Conservation (phyloP, 2,888 invertebrate genomes). For the Ashinkailepas kermadecensis region DNA sequence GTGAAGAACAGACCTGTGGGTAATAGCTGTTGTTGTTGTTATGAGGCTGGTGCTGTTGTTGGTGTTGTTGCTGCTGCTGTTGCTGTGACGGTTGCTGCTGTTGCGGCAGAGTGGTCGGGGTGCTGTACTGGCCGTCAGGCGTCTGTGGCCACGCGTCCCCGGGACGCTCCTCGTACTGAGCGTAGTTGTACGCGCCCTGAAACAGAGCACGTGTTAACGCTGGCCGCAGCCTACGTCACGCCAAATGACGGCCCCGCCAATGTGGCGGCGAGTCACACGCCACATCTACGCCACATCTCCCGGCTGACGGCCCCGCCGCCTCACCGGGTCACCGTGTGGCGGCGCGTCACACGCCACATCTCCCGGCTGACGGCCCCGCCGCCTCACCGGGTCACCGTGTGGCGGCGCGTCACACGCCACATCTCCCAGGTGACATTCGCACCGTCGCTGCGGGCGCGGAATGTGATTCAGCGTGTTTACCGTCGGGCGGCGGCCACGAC, state of each 20-base stretch:
- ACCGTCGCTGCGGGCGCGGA: no score
- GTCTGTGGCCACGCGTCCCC: not conserved
- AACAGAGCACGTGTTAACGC: not conserved
- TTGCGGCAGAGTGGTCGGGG: not conserved
- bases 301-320: no score
- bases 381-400: no score
- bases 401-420: no score
- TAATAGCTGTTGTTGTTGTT: not conserved
- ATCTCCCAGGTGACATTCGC: no score
- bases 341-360: no score
- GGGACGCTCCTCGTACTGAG: conserved; percentile 3
- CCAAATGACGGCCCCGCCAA: no score
- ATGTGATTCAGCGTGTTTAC: not conserved
- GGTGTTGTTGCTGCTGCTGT: not conserved
- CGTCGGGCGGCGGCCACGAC: not conserved
- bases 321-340: no score
- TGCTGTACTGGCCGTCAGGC: not conserved
- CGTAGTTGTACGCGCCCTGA: not conserved
- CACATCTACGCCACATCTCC: no score
- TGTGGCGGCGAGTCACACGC: no score
- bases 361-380: no score
- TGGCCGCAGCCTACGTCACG: no score
- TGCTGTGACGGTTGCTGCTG: not conserved
- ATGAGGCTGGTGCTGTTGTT: not conserved
- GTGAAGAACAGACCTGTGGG: not conserved